Conservation (phyloP, 2,888 invertebrate genomes). For the Monopis laevigella region DNA sequence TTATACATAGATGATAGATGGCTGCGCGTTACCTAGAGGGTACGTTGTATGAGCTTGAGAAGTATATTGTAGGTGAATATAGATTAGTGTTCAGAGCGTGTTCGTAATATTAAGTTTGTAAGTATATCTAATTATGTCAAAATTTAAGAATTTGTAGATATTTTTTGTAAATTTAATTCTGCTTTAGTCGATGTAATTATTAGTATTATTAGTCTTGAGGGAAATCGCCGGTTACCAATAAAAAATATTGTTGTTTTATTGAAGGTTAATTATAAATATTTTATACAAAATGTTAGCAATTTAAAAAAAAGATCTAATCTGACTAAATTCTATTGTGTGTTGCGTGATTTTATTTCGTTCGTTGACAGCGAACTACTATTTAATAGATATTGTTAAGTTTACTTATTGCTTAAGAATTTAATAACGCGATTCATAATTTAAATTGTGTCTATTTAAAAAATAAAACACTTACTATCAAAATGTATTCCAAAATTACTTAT, state of each 20-base stretch:
- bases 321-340: conserved; percentile 44
- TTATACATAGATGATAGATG: no score
- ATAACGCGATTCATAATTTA: conserved; percentile 7
- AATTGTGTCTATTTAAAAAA: neutral
- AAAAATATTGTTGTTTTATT: conserved; percentile 65
- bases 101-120: conserved; percentile 48
- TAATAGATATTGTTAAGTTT: conserved; percentile 8
- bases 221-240: conserved; percentile 67
- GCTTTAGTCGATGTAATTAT: conserved; percentile 56
- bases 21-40: neutral
- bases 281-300: conserved; percentile 43
- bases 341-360: conserved; percentile 31
- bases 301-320: conserved; percentile 40
- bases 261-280: conserved; percentile 51
- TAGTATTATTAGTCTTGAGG: conserved; percentile 66
- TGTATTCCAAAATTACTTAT: conserved; percentile 23
- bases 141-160: conserved; percentile 26
- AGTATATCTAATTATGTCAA: conserved; percentile 21
- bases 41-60: neutral
- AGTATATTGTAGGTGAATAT: neutral
- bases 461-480: neutral
- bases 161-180: conserved; percentile 57
- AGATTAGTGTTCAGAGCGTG: conserved; percentile 44
- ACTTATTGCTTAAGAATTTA: conserved; percentile 1
- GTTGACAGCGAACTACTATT: neutral